Conservation (phyloP, 2,113 vertebrate species). For the Hippocampus abdominalis region DNA sequence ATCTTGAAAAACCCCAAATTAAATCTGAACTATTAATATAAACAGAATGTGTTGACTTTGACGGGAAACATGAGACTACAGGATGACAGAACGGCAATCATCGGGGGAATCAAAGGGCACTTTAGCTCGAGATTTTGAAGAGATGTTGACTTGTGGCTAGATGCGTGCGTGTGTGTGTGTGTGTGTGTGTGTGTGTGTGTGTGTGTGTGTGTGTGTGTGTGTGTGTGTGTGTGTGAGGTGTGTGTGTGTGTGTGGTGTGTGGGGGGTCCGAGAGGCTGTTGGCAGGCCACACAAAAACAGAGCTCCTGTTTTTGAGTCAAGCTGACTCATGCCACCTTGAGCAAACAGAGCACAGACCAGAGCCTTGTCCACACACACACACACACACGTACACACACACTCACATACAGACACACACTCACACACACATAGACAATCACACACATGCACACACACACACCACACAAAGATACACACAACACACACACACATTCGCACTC, state of each 20-base stretch:
- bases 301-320: constrained; percentile 62
- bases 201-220: constrained; percentile 12
- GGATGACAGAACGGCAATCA: constrained; percentile 36
- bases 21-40: background rate
- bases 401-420: constrained; percentile 44
- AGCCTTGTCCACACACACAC: constrained; percentile 61
- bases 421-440: constrained; percentile 53
- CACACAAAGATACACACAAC: no score
- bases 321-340: constrained; percentile 70
- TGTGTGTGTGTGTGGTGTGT: constrained; percentile 7
- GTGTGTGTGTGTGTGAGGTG: constrained; percentile 13
- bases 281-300: constrained; percentile 64
- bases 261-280: constrained; percentile 54
- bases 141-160: constrained; percentile 40
- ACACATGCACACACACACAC: constrained; percentile 58
- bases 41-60: constrained; percentile 28
- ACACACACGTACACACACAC: constrained; percentile 22
- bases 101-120: constrained; percentile 20
- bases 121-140: constrained; percentile 3
- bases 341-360: constrained; percentile 73
- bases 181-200: constrained; percentile 28
- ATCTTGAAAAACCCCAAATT: constrained; percentile 6
- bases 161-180: constrained; percentile 15
- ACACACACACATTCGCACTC: constrained; percentile 41
- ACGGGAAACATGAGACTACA: constrained; percentile 36